Conservation (phyloP, 2,113 vertebrate species). For the Halichoeres trimaculatus region DNA sequence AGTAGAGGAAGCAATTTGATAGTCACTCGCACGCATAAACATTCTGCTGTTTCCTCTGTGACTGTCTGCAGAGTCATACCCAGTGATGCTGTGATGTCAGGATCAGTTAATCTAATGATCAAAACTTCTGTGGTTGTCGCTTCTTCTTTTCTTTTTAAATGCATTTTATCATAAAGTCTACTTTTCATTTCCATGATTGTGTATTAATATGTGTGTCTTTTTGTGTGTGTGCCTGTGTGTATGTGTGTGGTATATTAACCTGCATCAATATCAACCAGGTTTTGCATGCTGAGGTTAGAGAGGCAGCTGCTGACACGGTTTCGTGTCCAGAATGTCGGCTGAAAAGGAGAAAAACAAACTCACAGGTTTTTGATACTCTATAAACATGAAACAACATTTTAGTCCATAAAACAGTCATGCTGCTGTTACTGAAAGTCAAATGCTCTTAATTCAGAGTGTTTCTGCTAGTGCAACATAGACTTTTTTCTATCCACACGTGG, state of each 20-base stretch:
- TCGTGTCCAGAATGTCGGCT: slow-evolving; percentile 77
- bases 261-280: slow-evolving; percentile 64
- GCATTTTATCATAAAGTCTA: neutral
- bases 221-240: neutral
- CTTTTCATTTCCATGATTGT: neutral
- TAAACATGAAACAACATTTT: rapidly evolving
- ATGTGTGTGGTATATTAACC: slow-evolving; percentile 64
- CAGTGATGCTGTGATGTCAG: slow-evolving; percentile 21
- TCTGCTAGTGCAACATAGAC: neutral
- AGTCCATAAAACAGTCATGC: no score
- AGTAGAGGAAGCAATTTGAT: slow-evolving; percentile 80
- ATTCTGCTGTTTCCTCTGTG: slow-evolving; percentile 78
- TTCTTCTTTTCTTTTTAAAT: neutral
- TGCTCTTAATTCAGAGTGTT: neutral
- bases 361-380: neutral
- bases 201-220: neutral
- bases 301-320: slow-evolving; percentile 78
- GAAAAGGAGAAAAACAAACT: slow-evolving; percentile 24
- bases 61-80: slow-evolving; percentile 12
- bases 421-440: no score
- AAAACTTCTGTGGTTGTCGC: neutral
- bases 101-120: neutral
- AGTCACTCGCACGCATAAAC: slow-evolving; percentile 60
- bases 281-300: slow-evolving; percentile 76
- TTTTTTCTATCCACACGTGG: neutral